These are phyloP conservation scores for Quadriops clusia DNA, from an alignment of 2,888 invertebrate genomes.

Conservation along the genomic window DNA sequence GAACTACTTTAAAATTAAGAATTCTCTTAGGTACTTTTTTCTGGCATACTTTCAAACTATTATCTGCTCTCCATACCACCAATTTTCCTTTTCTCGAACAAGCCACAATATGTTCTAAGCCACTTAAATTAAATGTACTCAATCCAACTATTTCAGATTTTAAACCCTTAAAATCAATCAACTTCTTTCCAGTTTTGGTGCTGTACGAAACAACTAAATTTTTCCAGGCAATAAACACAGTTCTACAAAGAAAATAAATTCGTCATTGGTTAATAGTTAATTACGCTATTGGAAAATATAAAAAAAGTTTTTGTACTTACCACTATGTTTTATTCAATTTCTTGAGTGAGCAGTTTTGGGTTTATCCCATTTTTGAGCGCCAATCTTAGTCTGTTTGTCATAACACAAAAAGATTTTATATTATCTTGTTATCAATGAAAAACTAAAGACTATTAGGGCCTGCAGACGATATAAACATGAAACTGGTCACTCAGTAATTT, in stretches of 20 bases:
- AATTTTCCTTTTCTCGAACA: conserved; percentile 46
- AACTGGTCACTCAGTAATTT: too few relatives aligned
- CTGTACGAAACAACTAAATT: conserved; percentile 50
- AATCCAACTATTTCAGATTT: conserved; percentile 41
- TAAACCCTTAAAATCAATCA: conserved; percentile 45
- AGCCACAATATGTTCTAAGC: conserved; percentile 39
- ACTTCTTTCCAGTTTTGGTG: conserved; percentile 50
- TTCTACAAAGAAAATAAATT: conserved; percentile 35
- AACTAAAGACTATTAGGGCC: too few relatives aligned
- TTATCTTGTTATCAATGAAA: too few relatives aligned
- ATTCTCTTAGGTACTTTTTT: conserved; percentile 35
- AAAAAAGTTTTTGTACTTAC: too few relatives aligned
- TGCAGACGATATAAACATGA: too few relatives aligned
- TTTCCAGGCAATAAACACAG: conserved; percentile 48
- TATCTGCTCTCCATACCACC: conserved; percentile 44
- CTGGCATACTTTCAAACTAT: conserved; percentile 40
- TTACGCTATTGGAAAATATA: too few relatives aligned
- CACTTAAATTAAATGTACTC: conserved; percentile 33
- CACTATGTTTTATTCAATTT: too few relatives aligned
- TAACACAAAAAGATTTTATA: too few relatives aligned
- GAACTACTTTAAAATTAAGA: conserved; percentile 27
- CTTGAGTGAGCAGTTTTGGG: too few relatives aligned
- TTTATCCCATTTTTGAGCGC: too few relatives aligned
- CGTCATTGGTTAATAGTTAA: conserved; percentile 2
- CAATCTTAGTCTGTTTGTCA: too few relatives aligned